Evolutionary conservation across 2,888 invertebrate genomes (phyloP), one percentile per base, ranked within the genome.

Genomic region (Pocota personata): DNA sequence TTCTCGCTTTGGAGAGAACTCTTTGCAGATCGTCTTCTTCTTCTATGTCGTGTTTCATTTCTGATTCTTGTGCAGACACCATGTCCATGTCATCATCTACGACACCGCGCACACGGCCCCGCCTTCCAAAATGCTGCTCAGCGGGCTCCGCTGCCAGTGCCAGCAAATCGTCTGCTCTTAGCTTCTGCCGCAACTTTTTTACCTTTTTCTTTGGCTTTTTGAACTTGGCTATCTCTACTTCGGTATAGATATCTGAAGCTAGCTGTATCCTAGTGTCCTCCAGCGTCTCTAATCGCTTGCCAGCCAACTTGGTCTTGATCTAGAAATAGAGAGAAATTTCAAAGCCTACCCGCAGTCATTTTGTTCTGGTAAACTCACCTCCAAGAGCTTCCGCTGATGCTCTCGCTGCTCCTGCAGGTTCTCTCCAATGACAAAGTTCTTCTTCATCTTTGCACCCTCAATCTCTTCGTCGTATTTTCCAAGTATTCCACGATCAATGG

Each of bases 381-480:
- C 92, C 2, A 92, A 69, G 3, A 92, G 32, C 60, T 92, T 91
- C 4, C 93, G 90, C 24, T 93, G 92, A 46, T 93, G 93, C 88
- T 94, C 94, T 14, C 94, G 93, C 87, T 95, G 94, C 37, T 94
- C 89, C 0, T 93, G 93, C 67, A 93, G 93, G 77, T 95, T 94
- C 89, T 94, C 94, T 27, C 98, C 98, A 83, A 99, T 95, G 71
- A 94, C 93, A 93, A 99, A 99, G 35, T 94, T 94, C 72, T 94
- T 94, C 24, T 94, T 94, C 88, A 95, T 95, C 69, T 93, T 94
- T 24, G 94, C 94, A 0, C 92, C 91, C 58, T 91, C 92, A 16
- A 92, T 0, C 92, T 98, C 98, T 90, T 98, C 98, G 91, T 99
- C 98, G 91, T 99, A 99, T 93, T 99, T 98, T 88, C 95, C 94